Base-by-base conservation (phyloP, 2,797 vertebrate species). In the Amblyopsis hoosieri region DNA sequence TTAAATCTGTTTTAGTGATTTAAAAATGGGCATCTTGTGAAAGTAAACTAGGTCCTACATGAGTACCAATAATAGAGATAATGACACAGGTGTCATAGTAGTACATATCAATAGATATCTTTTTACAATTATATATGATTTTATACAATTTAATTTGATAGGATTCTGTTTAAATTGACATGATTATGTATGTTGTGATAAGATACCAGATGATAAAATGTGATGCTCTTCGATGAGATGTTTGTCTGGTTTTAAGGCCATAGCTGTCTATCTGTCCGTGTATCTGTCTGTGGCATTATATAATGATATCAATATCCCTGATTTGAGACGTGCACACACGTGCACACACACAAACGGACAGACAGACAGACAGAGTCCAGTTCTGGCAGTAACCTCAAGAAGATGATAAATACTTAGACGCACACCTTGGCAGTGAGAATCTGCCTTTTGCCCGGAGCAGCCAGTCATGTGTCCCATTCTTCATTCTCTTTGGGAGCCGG, bases 401-500 rank as follows among this genome's bases (percentile, higher is more conserved):
- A 57, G 76, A 61, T 69, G 59, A 78, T 78, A 64, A 77, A 75
- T 80, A 67, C 62, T 42, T 1, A 76, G 67, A 79, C 67, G 11
- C 67, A 58, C 70, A 69, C 50, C 54, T 37, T 59, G 58, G 61
- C 64, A 79, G 58, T 0, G 23, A 79, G 80, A 83, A 69, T 74
- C 52, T 23, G 63, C 68, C 69, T 67, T 60, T 71, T 78, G 77
- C 84, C 78, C 17, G 12, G 15, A 80, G 85, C 80, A 8, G 78
- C 83, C 80, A 8, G 78, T 81, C 49, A 57, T 72, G 79, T 62
- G 68, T 73, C 76, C 75, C 11, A 5, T 23, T 17, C 86, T 79
- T 83, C 78, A 81, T 60, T 60, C 11, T 19, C 69, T 84, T 64
- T 74, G 69, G 42, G 74, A 84, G 78, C 81, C 76, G 62, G 81